Conservation (phyloP, 1,140 invertebrate genomes). For the Solen grandis region DNA sequence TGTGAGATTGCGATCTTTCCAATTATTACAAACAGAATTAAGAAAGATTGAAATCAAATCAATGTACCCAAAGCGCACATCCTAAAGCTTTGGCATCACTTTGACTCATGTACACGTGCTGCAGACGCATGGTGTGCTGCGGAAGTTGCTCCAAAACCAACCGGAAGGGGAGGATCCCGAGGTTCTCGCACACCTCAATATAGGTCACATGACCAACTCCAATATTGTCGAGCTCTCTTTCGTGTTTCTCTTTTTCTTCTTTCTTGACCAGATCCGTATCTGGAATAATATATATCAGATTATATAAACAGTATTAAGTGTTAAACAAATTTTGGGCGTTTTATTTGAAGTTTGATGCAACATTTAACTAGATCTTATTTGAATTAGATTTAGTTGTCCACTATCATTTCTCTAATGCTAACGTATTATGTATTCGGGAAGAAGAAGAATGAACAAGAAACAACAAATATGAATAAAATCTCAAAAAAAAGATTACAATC, state of each 20-base stretch:
- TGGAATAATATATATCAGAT: too few relatives aligned
- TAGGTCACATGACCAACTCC: constrained; percentile 70
- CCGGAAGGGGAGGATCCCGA: constrained; percentile 58
- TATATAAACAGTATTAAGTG: too few relatives aligned
- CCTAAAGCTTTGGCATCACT: constrained; percentile 69
- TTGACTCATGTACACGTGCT: constrained; percentile 65
- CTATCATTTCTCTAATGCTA: too few relatives aligned
- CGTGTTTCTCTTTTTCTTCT: constrained; percentile 13
- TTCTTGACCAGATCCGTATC: constrained; percentile 2
- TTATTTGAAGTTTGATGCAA: too few relatives aligned
- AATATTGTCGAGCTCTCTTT: constrained; percentile 54
- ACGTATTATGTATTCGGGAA: too few relatives aligned
- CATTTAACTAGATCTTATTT: too few relatives aligned
- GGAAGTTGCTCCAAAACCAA: constrained; percentile 62
- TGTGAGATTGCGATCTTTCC: not conserved
- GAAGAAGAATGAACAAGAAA: too few relatives aligned
- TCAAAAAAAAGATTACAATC: too few relatives aligned
- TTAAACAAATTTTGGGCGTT: too few relatives aligned
- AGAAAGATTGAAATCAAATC: not conserved
- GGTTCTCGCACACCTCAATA: constrained; percentile 60
- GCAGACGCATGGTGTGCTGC: constrained; percentile 58
- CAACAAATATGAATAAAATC: too few relatives aligned
- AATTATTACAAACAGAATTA: not conserved
- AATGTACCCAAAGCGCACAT: constrained; percentile 66
- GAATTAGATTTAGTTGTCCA: too few relatives aligned